These are phyloP conservation scores for Drosophila incognita DNA, from an alignment of 2,888 invertebrate species.

Conservation along the genomic window DNA sequence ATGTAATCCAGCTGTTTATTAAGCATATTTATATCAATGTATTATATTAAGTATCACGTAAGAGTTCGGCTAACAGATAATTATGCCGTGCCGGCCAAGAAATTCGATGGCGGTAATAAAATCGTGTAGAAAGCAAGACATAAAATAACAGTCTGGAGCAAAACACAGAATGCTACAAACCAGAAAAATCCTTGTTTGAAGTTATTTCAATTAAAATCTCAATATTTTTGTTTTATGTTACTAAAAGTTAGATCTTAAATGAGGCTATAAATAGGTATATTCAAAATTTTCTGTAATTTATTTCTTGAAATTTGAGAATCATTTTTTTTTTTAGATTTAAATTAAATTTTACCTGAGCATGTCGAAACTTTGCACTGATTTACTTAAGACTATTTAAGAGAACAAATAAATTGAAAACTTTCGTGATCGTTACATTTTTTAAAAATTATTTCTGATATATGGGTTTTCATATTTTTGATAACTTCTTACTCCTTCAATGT, in stretches of 20 bases:
- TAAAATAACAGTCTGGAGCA: neutral
- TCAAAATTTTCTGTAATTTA: neutral
- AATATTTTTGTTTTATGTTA: neutral
- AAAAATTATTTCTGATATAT: neutral
- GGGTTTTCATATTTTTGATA: neutral
- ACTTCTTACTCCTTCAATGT: neutral
- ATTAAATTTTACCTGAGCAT: too few relatives aligned
- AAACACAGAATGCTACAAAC: neutral
- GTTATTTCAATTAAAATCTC: neutral
- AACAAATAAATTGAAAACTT: neutral
- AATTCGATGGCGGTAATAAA: neutral
- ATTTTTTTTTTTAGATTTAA: neutral
- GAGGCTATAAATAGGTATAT: neutral
- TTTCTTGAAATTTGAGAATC: too few relatives aligned
- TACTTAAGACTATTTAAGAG: neutral
- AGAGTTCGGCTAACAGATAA: neutral
- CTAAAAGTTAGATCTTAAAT: neutral
- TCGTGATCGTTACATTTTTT: neutral
- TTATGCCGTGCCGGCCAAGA: too few relatives aligned
- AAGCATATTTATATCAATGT: neutral
- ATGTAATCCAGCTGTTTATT: neutral
- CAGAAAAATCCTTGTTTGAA: neutral
- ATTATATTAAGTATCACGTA: neutral
- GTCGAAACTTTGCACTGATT: neutral
- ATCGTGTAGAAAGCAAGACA: neutral